Evolutionary conservation across 2,797 vertebrate species (phyloP), one percentile per base, ranked within the genome.

Genomic region (Diceros bicornis): DNA sequence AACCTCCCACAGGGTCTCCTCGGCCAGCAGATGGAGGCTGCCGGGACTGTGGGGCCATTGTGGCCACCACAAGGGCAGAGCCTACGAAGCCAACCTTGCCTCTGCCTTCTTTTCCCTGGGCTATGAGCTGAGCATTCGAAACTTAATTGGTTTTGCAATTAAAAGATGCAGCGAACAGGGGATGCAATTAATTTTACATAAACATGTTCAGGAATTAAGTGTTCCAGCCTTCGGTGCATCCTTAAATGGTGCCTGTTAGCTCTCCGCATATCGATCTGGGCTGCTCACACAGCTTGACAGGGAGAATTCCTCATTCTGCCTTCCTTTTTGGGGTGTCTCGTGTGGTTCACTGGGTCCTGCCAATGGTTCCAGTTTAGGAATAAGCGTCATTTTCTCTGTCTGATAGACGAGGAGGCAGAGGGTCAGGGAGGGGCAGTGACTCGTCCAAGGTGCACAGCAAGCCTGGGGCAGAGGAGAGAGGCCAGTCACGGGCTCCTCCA

Each of bases 81-180:
- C 50, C 92, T 96, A 81, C 89, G 87, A 93, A 97, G 88, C 94
- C 98, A 94, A 2, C 94, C 71, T 21, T 32, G 91, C 74, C 47
- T 75, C 93, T 68, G 95, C 93, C 97, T 93, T 94, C 96, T 96
- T 98, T 98, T 50, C 97, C 89, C 69, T 79, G 83, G 97, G 97
- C 98, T 95, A 95, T 96, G 98, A 97, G 98, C 98, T 94, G 97
- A 98, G 97, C 97, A 85, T 97, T 98, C 94, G 89, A 57, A 98
- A 97, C 94, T 97, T 98, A 98, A 98, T 98, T 98, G 91, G 88
- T 91, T 98, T 98, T 98, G 98, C 98, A 98, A 97, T 98, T 98
- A 98, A 97, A 97, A 94, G 97, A 97, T 69, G 85, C 84, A 25
- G 68, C 29, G 97, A 98, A 98, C 93, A 98, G 98, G 98, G 69